phyloP scores from a whole-genome alignment of 1,140 invertebrate genomes.

The Drosophila miranda region DNA sequence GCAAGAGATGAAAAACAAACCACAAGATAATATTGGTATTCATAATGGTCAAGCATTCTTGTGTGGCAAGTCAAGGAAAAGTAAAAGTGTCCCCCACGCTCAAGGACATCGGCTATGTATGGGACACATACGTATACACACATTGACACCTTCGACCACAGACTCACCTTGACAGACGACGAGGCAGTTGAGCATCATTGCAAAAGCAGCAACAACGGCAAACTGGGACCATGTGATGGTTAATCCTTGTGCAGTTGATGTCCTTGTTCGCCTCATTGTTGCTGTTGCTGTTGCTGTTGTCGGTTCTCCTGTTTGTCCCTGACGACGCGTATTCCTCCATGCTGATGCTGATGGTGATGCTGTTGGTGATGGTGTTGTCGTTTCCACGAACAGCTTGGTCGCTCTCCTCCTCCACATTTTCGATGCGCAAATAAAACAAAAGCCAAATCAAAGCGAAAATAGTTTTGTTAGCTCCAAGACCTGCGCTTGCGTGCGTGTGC shows the following conservation, averaged over 20 bases:
- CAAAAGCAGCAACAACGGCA: constrained; percentile 60
- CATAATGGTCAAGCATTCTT: constrained; percentile 10
- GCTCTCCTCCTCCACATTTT: constrained; percentile 43
- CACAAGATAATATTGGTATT: constrained; percentile 9
- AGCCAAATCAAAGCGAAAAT: constrained; percentile 35
- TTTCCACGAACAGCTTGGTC: constrained; percentile 46
- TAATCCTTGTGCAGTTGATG: constrained; percentile 50
- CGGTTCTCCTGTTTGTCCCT: constrained; percentile 50
- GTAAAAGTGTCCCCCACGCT: constrained; percentile 17
- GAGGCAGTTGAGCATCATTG: constrained; percentile 59
- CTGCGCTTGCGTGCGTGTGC: constrained; percentile 51
- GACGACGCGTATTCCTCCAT: constrained; percentile 63
- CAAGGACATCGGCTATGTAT: not conserved
- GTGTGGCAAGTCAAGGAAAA: constrained; percentile 7
- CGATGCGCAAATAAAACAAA: constrained; percentile 29
- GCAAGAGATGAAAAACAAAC: constrained; percentile 6
- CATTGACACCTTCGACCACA: not conserved
- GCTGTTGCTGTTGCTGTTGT: constrained; percentile 21
- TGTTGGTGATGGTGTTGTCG: constrained; percentile 12
- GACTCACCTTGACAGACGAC: constrained; percentile 69
- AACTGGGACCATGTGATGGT: constrained; percentile 60
- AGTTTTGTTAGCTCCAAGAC: constrained; percentile 21
- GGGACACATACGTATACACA: not conserved
- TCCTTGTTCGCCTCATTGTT: constrained; percentile 27
- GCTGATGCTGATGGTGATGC: too few relatives aligned